Base-by-base conservation (phyloP, 2,888 invertebrate species). In the Acheta domesticus region DNA sequence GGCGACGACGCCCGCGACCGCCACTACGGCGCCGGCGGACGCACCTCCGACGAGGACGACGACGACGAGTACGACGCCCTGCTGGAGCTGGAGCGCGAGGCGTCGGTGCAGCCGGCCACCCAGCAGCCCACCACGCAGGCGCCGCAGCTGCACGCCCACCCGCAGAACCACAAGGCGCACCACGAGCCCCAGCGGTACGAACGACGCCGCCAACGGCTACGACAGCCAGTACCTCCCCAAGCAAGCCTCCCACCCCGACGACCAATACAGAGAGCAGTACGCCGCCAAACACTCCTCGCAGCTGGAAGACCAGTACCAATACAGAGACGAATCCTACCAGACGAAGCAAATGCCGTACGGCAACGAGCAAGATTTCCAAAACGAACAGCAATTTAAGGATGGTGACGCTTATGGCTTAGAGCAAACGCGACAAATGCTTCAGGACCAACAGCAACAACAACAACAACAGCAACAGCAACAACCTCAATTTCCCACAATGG, bases 31-130 rank as follows among this genome's bases (percentile, higher is more conserved):
- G 16, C 48, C 48, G n/a, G 48, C 16, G 36, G 48, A n/a, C n/a
- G 36, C 14, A 16, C 12, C 36, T 36, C 36, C 8, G 19, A 48
- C 19, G 76, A 36, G 14, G 48, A 76, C 48, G 48, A 48, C 48
- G 48, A 48, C 48, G 16, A 21, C 14, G 48, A 76, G 19, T 19
- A 48, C 12, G 36, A 76, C 36, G 76, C 16, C 19, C 11, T 20
- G 74, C 74, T 74, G n/a, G 75, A 75, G 20, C 23, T 62, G 73
- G 77, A 74, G 75, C 74, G 77, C 48, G 79, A 79, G 49, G 19
- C 74, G 21, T 16, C 49, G 20, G 74, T 74, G 49, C 79, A 79
- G 75, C 75, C 75, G 23, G 8, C 75, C 75, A 21, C 75, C 23
- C 75, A 73, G 73, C 73, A 73, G 73, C 73, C 16, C 19, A 16